phyloP scores from a whole-genome alignment of 2,797 vertebrate species.

The Malurus splendens region DNA sequence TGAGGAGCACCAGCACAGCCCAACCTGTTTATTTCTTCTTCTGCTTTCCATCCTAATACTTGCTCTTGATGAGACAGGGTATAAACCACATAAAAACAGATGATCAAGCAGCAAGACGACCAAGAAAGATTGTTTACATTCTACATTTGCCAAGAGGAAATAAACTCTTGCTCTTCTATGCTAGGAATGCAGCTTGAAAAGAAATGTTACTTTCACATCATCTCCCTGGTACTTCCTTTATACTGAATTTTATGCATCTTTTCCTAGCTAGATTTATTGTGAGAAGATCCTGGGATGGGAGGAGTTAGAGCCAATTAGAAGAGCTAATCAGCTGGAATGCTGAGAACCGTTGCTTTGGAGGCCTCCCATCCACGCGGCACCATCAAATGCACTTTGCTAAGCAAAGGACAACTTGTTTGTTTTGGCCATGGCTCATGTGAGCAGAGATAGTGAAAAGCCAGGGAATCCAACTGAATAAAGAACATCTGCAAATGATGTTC shows the following conservation, averaged over 20 bases:
- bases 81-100: background rate
- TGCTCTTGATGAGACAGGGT: background rate
- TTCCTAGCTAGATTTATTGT: slow-evolving; percentile 11
- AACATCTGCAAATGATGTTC: slow-evolving; percentile 37
- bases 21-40: background rate
- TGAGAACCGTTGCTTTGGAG: slow-evolving; percentile 17
- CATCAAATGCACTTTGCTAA: slow-evolving; percentile 6
- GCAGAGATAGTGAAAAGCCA: slow-evolving; percentile 13
- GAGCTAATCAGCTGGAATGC: slow-evolving; percentile 25
- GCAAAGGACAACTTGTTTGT: slow-evolving; percentile 36
- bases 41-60: background rate
- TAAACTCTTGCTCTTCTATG: slow-evolving; percentile 38
- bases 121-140: slow-evolving; percentile 7
- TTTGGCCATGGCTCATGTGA: slow-evolving; percentile 35
- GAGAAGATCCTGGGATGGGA: slow-evolving; percentile 22
- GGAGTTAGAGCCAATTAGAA: background rate
- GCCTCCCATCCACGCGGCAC: background rate
- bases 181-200: slow-evolving; percentile 43
- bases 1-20: background rate
- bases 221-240: slow-evolving; percentile 5
- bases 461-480: slow-evolving; percentile 28
- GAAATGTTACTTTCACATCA: slow-evolving; percentile 11
- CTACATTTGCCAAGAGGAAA: slow-evolving; percentile 39
- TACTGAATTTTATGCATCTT: background rate
- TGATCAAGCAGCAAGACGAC: background rate